Base-by-base conservation (phyloP, 1,140 invertebrate genomes). In the Ips typographus region DNA sequence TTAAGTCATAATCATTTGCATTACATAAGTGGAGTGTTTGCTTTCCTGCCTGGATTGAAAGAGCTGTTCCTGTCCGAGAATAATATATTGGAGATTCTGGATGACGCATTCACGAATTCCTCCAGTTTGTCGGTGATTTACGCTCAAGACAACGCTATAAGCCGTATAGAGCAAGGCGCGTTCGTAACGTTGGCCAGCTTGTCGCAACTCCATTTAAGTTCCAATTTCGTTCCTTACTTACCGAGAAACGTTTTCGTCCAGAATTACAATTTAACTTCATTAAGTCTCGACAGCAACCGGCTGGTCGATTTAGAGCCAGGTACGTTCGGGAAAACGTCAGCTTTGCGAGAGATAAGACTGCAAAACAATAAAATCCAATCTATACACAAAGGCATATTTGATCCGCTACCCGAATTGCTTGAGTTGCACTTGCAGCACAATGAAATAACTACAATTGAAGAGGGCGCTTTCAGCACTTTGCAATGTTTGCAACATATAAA, bases 241-340 rank as follows among this genome's bases (percentile, higher is more conserved):
- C 91, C 92, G 3, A 82, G 83, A 37, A 87, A 88, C 68, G 84
- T 94, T 73, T 91, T 96, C 75, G 83, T 87, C 62, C 84, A 86
- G 69, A 93, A 91, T 77, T 83, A 83, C 52, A 90, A 89, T 74
- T 83, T 96, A 7, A 89, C 90, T 3, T 91, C 92, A 2, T 82
- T 98, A 43, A 96, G 93, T 71, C 81, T 98, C 74, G 94, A 97
- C 82, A 91, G 93, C 73, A 98, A 98, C 83, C 88, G 89, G 80
- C 92, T 98, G 52, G 84, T 85, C 3, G 88, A 92, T 74, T 81
- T 98, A 59, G 86, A 92, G 74, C 87, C 89, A 5, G 90, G 90
- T 40, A 89, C 91, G 71, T 96, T 96, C 78, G 82, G 88, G 68
- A 90, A 89, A 76, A 83, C 91, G 60, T 83, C 86, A 51, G 87